Conservation (phyloP, 1,140 invertebrate genomes). For the Nasonia longicornis region DNA sequence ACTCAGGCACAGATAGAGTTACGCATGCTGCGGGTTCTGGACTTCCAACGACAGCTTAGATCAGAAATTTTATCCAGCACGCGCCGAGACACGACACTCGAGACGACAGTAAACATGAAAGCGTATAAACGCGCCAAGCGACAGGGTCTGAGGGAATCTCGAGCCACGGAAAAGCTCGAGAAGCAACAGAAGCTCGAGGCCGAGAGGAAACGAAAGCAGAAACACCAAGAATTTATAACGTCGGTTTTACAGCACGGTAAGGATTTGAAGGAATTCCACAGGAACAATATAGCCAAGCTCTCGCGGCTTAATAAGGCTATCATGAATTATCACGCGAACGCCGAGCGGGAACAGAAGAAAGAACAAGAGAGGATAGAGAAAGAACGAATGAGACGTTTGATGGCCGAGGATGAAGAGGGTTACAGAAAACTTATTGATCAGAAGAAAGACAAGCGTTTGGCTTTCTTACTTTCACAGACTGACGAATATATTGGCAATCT, state of each 20-base stretch:
- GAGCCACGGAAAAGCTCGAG: constrained; percentile 97
- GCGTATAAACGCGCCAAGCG: constrained; percentile 96
- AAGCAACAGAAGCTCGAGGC: constrained; percentile 99
- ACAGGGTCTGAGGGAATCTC: constrained; percentile 93
- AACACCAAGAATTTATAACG: constrained; percentile 95
- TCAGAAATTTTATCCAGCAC: constrained; percentile 83
- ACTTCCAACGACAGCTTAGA: constrained; percentile 93
- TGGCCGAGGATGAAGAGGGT: constrained; percentile 96
- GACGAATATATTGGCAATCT: constrained; percentile 98
- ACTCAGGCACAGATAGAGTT: constrained; percentile 95
- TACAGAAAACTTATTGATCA: constrained; percentile 99
- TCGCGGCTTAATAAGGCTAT: constrained; percentile 94
- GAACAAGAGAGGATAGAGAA: constrained; percentile 99
- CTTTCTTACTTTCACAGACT: constrained; percentile 96
- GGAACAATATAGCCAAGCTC: constrained; percentile 90
- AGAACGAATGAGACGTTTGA: constrained; percentile 96
- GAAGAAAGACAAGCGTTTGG: constrained; percentile 99
- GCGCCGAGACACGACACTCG: constrained; percentile 92
- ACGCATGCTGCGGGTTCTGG: constrained; percentile 89
- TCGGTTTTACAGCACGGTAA: constrained; percentile 97
- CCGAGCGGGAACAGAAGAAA: constrained; percentile 98
- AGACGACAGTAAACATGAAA: constrained; percentile 96
- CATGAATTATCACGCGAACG: constrained; percentile 96
- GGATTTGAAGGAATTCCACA: constrained; percentile 96
- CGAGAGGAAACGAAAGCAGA: constrained; percentile 93